phyloP scores from a whole-genome alignment of 2,797 vertebrate species.

The Myotis pilosus region DNA sequence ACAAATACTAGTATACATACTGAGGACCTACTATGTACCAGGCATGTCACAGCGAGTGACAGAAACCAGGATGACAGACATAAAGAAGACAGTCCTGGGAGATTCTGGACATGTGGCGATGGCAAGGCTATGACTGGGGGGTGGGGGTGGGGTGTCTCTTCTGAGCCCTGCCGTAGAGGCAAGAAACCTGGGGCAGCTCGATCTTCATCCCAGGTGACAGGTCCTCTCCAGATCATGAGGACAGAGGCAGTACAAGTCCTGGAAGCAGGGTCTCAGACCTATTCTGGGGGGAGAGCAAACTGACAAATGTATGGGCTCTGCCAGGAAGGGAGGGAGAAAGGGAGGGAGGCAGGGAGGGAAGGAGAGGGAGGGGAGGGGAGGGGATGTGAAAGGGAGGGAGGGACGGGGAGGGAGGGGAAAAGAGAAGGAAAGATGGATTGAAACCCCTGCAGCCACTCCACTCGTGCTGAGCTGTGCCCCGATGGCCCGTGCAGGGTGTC shows the following conservation, averaged over 20 bases:
- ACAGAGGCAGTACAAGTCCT: neutral
- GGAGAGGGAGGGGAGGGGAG: neutral
- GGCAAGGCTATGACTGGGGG: neutral
- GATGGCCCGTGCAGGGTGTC: accelerated
- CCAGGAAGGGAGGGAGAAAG: neutral
- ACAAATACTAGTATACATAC: neutral
- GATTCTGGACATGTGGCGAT: accelerated
- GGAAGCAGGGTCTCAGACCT: neutral
- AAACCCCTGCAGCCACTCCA: neutral
- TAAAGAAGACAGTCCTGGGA: neutral
- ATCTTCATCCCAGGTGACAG: neutral
- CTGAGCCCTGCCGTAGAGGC: neutral
- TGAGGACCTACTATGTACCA: neutral
- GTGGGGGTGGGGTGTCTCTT: accelerated
- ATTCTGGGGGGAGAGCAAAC: neutral
- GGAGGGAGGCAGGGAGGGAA: neutral
- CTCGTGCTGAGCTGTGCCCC: accelerated
- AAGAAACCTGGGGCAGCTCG: neutral
- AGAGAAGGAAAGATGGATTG: neutral
- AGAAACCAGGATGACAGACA: neutral
- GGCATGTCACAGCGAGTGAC: neutral
- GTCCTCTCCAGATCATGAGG: neutral
- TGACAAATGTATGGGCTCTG: neutral
- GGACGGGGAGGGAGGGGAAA: neutral
- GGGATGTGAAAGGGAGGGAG: neutral